A percentile compares a stretch with the other conserved stretches of the same genome.
Conservation (phyloP, 2,888 invertebrate species). For the Apamea sordens region DNA sequence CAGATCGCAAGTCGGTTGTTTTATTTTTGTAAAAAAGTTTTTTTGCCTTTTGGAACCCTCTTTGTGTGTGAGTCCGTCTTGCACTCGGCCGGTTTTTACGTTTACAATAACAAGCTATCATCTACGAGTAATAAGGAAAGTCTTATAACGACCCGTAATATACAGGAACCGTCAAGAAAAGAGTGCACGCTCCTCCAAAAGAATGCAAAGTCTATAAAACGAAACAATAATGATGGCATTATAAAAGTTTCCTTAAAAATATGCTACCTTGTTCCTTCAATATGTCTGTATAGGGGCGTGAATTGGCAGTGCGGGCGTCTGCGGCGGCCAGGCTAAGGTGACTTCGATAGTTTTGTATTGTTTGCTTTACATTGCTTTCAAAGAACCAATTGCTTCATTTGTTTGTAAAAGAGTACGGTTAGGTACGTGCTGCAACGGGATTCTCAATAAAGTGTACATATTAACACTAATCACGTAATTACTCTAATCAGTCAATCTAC, state of each 20-base stretch:
- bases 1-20: too few relatives aligned
- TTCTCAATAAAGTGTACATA: neutral
- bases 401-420: neutral
- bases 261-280: constrained; percentile 65
- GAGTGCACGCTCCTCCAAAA: neutral
- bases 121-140: neutral
- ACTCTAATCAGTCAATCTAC: neutral
- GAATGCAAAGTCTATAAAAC: neutral
- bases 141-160: neutral
- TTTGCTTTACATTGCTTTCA: constrained; percentile 50
- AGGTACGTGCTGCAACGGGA: neutral
- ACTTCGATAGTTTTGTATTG: constrained; percentile 5
- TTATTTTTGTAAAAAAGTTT: too few relatives aligned
- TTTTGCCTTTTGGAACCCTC: too few relatives aligned
- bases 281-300: constrained; percentile 72
- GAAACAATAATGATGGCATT: constrained; percentile 25
- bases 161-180: neutral
- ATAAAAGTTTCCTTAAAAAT: constrained; percentile 56
- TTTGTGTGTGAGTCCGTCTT: too few relatives aligned
- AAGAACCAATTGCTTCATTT: constrained; percentile 18
- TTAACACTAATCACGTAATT: neutral
- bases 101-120: neutral
- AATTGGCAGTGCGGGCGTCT: constrained; percentile 71
- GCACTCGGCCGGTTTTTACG: neutral
- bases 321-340: constrained; percentile 17